A percentile compares a stretch with the other conserved stretches of the same genome.
Evolutionary conservation across 2,888 invertebrate genomes (phyloP).

Genomic region (Blastobasis lacticolella): DNA sequence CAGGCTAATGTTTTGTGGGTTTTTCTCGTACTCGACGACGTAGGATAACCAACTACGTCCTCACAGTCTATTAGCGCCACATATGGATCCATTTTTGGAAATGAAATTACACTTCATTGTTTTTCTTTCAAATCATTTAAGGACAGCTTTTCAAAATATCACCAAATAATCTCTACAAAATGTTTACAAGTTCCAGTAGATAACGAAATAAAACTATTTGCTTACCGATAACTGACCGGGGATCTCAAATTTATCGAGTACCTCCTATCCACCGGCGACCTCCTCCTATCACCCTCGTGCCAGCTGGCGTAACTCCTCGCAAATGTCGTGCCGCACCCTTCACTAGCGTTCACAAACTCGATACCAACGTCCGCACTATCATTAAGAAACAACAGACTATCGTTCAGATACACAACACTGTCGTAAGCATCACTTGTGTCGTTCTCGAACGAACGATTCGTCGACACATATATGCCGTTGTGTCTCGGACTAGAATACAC

Average conservation of each 20-base stretch:
- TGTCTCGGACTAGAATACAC: slow-evolving; percentile 66
- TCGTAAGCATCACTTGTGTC: slow-evolving; percentile 1
- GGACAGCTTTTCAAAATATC: too few relatives aligned
- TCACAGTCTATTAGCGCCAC: too few relatives aligned
- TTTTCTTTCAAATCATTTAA: too few relatives aligned
- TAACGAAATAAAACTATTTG: slow-evolving; percentile 6
- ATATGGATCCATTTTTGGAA: too few relatives aligned
- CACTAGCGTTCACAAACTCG: slow-evolving; percentile 46
- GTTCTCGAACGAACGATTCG: slow-evolving; percentile 44
- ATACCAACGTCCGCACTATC: slow-evolving; percentile 42
- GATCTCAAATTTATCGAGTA: slow-evolving; percentile 60
- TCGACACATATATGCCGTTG: slow-evolving; percentile 53
- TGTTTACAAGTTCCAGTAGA: neutral
- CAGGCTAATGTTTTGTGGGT: too few relatives aligned
- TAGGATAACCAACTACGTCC: too few relatives aligned
- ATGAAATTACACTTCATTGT: too few relatives aligned
- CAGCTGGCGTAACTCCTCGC: slow-evolving; percentile 60
- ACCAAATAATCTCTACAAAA: too few relatives aligned
- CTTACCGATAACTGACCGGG: slow-evolving; percentile 71
- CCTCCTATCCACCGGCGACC: slow-evolving; percentile 30
- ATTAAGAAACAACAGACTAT: slow-evolving; percentile 29
- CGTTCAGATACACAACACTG: slow-evolving; percentile 30
- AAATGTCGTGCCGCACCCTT: slow-evolving; percentile 46
- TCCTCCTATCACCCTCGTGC: slow-evolving; percentile 54
- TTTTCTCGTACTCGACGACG: too few relatives aligned